These are phyloP conservation scores for Meloidogyne chitwoodi DNA, from an alignment of 1,140 invertebrate genomes.

Conservation along the genomic window DNA sequence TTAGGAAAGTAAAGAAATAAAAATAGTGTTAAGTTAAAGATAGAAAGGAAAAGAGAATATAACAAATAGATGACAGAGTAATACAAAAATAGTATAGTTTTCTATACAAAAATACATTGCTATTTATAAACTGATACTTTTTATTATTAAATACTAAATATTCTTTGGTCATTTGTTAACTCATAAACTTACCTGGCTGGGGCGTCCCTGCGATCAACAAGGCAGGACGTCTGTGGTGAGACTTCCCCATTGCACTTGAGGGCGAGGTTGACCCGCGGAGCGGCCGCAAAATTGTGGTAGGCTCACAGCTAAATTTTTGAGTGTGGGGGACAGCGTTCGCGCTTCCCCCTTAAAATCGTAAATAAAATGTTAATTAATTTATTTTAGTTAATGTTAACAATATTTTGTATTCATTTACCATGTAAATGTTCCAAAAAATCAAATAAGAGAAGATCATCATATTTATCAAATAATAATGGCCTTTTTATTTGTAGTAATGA, in stretches of 20 bases:
- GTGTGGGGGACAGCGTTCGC: slow-evolving; percentile 26
- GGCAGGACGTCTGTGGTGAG: slow-evolving; percentile 18
- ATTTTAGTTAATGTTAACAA: not conserved
- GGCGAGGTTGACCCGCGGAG: slow-evolving; percentile 20
- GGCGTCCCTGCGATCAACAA: slow-evolving; percentile 14
- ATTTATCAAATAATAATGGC: not conserved
- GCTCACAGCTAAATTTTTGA: slow-evolving; percentile 29
- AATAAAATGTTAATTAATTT: not conserved
- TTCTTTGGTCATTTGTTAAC: not conserved
- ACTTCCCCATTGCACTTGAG: slow-evolving; percentile 26
- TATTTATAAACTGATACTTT: not conserved
- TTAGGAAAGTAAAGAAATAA: too few relatives aligned
- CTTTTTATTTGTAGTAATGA: not conserved
- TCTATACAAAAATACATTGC: not conserved
- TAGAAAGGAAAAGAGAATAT: not conserved
- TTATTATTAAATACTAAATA: not conserved
- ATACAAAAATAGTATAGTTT: not conserved
- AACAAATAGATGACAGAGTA: not conserved
- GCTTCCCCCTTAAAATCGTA: slow-evolving; percentile 16
- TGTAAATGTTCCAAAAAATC: not conserved
- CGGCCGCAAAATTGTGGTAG: slow-evolving; percentile 25
- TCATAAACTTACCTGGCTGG: slow-evolving; percentile 32
- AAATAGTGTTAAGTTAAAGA: not conserved
- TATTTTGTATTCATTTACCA: not conserved
- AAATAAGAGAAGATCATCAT: not conserved